phyloP scores from a whole-genome alignment of 1,140 invertebrate genomes.

The Octopus sinensis region DNA sequence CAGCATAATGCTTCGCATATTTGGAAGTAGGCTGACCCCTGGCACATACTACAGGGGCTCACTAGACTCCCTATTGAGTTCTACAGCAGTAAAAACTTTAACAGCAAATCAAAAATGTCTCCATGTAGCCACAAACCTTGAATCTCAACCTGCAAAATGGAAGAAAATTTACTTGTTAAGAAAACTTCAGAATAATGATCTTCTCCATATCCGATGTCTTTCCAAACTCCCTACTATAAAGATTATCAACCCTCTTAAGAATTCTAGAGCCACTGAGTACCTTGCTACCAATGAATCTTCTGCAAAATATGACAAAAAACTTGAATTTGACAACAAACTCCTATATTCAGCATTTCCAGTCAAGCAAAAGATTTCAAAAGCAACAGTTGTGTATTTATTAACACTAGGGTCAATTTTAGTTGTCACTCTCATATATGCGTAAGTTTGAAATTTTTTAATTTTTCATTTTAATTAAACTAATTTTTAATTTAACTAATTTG shows the following conservation, averaged over 20 bases:
- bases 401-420: background rate
- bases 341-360: constrained; percentile 6
- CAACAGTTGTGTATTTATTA: background rate
- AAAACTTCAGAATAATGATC: no score
- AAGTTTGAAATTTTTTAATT: no score
- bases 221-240: background rate
- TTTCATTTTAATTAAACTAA: no score
- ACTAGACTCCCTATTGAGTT: no score
- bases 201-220: no score
- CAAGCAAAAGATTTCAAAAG: background rate
- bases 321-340: constrained; percentile 4
- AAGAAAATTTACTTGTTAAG: no score
- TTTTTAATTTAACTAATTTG: no score
- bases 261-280: background rate
- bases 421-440: background rate
- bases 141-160: no score
- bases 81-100: no score
- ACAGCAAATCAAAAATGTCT: no score
- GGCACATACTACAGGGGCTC: background rate
- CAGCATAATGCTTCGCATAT: background rate
- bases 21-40: background rate
- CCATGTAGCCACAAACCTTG: no score
- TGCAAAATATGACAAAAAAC: background rate
- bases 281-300: background rate
- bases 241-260: background rate